Conservation (phyloP, 2,797 vertebrate species). For the Typhlichthys subterraneus region DNA sequence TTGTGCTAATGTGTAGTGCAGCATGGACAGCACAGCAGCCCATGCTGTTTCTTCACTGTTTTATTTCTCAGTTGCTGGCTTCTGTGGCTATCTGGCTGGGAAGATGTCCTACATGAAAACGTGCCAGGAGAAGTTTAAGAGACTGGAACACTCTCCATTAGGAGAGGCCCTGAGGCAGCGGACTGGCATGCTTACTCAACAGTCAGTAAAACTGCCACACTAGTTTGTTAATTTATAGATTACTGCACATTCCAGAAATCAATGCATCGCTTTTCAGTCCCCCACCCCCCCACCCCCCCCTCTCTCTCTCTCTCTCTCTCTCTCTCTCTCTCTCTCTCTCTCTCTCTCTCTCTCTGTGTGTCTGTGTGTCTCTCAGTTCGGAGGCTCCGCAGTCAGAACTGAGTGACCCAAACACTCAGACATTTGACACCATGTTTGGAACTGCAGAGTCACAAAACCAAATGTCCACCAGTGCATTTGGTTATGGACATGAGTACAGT, state of each 20-base stretch:
- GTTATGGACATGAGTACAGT: constrained; percentile 33
- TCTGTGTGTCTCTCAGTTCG: constrained; percentile 24
- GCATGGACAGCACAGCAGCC: neutral
- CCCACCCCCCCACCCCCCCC: no score
- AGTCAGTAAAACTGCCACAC: constrained; percentile 70
- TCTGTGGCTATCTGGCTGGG: constrained; percentile 83
- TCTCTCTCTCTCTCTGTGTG: neutral
- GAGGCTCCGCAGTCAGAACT: constrained; percentile 53
- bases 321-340: neutral
- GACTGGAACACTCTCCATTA: constrained; percentile 87
- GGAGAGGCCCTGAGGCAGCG: constrained; percentile 84
- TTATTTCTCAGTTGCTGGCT: constrained; percentile 63
- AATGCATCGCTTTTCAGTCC: neutral
- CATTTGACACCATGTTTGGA: constrained; percentile 58
- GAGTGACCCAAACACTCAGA: constrained; percentile 47
- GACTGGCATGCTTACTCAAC: constrained; percentile 53
- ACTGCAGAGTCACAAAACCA: constrained; percentile 29
- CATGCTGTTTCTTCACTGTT: neutral
- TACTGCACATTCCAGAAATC: neutral
- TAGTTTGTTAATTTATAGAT: neutral
- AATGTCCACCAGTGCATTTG: constrained; percentile 11
- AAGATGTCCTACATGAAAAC: constrained; percentile 88
- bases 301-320: neutral
- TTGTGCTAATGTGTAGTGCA: neutral
- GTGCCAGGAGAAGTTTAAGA: constrained; percentile 90